Percentiles rank a stretch among this genome's conserved stretches.
Conservation (phyloP, 2,888 invertebrate genomes). For the Drosophila anomelani region DNA sequence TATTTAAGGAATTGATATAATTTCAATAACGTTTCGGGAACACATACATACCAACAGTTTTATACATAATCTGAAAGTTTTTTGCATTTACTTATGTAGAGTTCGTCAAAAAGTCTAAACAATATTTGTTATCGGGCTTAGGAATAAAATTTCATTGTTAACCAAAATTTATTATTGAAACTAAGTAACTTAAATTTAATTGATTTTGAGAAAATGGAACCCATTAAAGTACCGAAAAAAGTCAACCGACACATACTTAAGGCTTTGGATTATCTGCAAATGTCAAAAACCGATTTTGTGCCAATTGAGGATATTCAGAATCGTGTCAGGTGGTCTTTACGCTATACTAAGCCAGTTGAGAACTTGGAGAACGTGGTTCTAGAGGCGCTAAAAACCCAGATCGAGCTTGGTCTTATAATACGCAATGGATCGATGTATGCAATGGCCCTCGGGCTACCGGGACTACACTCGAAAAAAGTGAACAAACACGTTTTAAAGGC, state of each 20-base stretch:
- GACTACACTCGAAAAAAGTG: slow-evolving; percentile 3
- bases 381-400: background rate
- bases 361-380: background rate
- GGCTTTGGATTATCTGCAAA: background rate
- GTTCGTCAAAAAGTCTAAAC: background rate
- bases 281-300: background rate
- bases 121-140: background rate
- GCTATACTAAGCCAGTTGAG: background rate
- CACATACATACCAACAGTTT: background rate
- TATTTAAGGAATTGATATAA: background rate
- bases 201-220: background rate
- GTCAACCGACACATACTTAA: background rate
- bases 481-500: slow-evolving; percentile 22
- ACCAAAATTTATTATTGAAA: background rate
- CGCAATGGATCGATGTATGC: background rate
- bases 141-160: background rate
- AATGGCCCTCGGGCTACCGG: background rate
- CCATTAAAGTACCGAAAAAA: background rate
- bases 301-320: background rate
- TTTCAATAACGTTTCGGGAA: background rate
- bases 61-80: background rate
- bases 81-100: background rate
- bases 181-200: background rate
- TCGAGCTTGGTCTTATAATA: background rate
- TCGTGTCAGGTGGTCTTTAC: background rate